phyloP scores from a whole-genome alignment of 2,888 invertebrate genomes.

The Lissocephala sabroskyi region DNA sequence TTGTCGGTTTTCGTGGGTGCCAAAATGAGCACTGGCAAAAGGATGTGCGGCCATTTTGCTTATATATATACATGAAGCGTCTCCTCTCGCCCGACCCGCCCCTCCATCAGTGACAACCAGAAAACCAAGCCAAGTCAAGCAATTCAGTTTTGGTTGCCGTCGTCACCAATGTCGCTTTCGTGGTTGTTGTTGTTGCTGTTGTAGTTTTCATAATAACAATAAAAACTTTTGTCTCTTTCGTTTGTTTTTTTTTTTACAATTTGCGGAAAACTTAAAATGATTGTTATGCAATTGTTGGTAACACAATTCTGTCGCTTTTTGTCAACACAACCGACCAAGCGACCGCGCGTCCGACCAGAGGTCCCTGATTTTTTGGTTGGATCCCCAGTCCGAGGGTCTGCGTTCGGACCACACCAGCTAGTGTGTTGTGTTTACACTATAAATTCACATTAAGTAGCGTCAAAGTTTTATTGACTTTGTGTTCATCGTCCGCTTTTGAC shows the following conservation, averaged over 20 bases:
- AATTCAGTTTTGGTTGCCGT: conserved; percentile 1
- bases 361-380: conserved; percentile 13
- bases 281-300: conserved; percentile 64
- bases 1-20: conserved; percentile 39
- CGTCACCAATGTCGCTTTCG: neutral
- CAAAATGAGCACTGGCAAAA: conserved; percentile 59
- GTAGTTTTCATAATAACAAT: conserved; percentile 64
- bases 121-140: conserved; percentile 19
- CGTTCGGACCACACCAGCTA: no score
- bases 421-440: conserved; percentile 65
- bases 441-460: conserved; percentile 65
- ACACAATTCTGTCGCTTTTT: conserved; percentile 62
- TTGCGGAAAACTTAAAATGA: conserved; percentile 65
- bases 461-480: conserved; percentile 63
- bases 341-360: conserved; percentile 11
- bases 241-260: conserved; percentile 41
- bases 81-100: neutral
- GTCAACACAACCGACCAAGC: conserved; percentile 24
- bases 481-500: conserved; percentile 31
- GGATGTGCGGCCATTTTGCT: conserved; percentile 62
- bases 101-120: neutral
- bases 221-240: conserved; percentile 37
- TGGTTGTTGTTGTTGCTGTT: conserved; percentile 34
- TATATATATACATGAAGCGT: conserved; percentile 34
- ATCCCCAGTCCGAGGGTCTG: conserved; percentile 9